Base-by-base conservation (phyloP, 2,797 vertebrate species). In the Notolepis coatsorum region DNA sequence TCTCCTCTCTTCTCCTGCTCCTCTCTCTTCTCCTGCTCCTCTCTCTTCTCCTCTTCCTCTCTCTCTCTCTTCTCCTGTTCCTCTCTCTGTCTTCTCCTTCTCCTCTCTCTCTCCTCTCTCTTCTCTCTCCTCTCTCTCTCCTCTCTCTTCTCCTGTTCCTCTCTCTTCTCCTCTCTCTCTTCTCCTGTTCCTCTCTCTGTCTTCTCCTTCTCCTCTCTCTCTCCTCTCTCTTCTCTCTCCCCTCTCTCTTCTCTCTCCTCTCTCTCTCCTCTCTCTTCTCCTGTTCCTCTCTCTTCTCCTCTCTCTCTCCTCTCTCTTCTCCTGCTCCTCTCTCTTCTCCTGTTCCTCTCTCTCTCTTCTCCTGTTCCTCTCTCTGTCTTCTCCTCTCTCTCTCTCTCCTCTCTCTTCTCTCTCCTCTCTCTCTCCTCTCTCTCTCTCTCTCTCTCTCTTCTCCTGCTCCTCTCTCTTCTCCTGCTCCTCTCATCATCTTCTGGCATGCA, bases 331-430 rank as follows among this genome's bases (percentile, higher is more conserved):
- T n/a, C n/a, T n/a, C n/a, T n/a, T n/a, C n/a, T n/a, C n/a, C n/a
- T n/a, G n/a, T n/a, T n/a, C n/a, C n/a, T n/a, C n/a, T n/a, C n/a
- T n/a, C n/a, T n/a, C n/a, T n/a, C n/a, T n/a, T n/a, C n/a, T n/a
- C n/a, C n/a, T n/a, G n/a, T n/a, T 30, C 28, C 4, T 70, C 31
- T 17, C 71, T 86, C 79, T 73, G 73, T 89, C 85, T 39, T 39
- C 15, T 39, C 37, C 5, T 10, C 37, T 24, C 25, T 37, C 57
- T 76, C 48, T 25, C 78, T 57, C 58, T 41, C 55, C 27, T 59
- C 43, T 54, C 43, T 47, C 13, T 18, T n/a, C 8, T 17, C 55
- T 47, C 5, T 72, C 27, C 25, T 37, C 57, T 76, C 48, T 25
- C 78, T 57, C 58, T 41, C 55, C 27, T 59, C 43, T 54, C 43